Evolutionary conservation across 2,888 invertebrate genomes (phyloP).

Genomic region (Beris chalybata): DNA sequence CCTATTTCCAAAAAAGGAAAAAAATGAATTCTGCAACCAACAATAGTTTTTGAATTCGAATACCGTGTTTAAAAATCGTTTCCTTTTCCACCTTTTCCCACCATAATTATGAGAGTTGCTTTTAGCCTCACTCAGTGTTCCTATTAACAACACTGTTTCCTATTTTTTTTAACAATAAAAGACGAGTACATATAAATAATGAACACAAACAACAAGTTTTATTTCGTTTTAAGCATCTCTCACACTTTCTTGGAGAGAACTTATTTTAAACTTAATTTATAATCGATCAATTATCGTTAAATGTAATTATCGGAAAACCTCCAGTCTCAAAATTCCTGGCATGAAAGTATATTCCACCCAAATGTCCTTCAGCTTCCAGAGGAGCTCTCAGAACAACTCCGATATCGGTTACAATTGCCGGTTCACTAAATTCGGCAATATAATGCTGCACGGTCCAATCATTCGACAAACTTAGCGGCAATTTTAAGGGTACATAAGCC

Average conservation of each 20-base stretch:
- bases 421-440: conserved; percentile 11
- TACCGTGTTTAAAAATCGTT: too few relatives aligned
- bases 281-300: too few relatives aligned
- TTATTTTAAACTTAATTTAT: too few relatives aligned
- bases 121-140: too few relatives aligned
- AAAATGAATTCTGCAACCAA: too few relatives aligned
- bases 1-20: too few relatives aligned
- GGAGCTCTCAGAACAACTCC: conserved; percentile 6
- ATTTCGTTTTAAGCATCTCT: neutral
- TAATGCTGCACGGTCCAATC: conserved; percentile 19
- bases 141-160: too few relatives aligned
- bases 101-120: too few relatives aligned
- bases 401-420: conserved; percentile 11
- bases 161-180: too few relatives aligned
- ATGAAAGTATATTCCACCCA: conserved; percentile 23
- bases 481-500: conserved; percentile 1
- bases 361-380: conserved; percentile 6
- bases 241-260: neutral
- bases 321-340: neutral
- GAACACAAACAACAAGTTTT: neutral
- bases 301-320: conserved; percentile 2
- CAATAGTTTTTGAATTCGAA: too few relatives aligned
- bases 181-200: neutral
- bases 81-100: too few relatives aligned
- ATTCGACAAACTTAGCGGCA: conserved; percentile 18